Evolutionary conservation across 2,797 vertebrate genomes (phyloP).

Genomic region (Acanthurus lineatus): DNA sequence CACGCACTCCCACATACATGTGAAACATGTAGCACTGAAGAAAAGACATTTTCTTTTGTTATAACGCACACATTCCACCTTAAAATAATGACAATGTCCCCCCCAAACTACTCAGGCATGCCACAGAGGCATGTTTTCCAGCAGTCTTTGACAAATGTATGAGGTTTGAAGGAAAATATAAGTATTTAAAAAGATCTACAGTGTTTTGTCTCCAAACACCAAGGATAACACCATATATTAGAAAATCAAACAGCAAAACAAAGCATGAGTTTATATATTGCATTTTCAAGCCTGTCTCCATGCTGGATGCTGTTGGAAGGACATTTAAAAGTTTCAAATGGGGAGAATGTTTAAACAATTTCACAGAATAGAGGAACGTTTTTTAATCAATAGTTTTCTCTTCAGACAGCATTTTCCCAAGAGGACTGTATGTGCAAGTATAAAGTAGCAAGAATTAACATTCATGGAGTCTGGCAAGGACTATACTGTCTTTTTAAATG

Average conservation of each 20-base stretch:
- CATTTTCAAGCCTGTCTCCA: constrained; percentile 10
- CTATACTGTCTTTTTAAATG: background rate
- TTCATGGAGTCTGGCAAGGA: constrained; percentile 28
- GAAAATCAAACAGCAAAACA: constrained; percentile 22
- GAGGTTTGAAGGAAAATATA: background rate
- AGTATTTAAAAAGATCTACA: background rate
- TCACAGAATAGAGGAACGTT: constrained; percentile 17
- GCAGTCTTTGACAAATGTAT: background rate
- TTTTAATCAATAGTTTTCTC: constrained; percentile 46
- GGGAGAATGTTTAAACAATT: constrained; percentile 31
- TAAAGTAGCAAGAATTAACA: constrained; percentile 25
- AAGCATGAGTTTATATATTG: constrained; percentile 9
- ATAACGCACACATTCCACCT: background rate
- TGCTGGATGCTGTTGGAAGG: constrained; percentile 9
- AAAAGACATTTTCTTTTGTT: background rate
- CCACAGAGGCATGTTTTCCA: background rate
- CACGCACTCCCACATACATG: constrained; percentile 87
- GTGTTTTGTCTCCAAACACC: background rate
- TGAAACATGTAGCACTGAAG: constrained; percentile 88
- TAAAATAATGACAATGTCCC: background rate
- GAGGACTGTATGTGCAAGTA: constrained; percentile 3
- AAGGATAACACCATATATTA: background rate
- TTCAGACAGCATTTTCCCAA: constrained; percentile 8
- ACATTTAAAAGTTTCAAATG: constrained; percentile 19
- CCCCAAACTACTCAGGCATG: background rate